Conservation (phyloP, 2,113 vertebrate species). For the Ardeotis arabs region DNA sequence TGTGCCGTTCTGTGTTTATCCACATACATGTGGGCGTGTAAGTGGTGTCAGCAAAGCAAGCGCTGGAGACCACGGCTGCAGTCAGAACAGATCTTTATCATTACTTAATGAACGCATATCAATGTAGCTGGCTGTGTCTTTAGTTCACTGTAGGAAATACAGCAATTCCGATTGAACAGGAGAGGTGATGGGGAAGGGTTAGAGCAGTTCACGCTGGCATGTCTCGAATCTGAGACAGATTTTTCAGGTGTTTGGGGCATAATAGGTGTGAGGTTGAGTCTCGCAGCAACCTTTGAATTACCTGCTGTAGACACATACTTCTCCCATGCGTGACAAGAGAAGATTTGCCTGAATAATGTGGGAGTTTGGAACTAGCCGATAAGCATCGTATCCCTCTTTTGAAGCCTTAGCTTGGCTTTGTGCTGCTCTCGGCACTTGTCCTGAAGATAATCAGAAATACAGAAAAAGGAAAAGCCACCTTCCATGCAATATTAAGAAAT, state of each 20-base stretch:
- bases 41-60: neutral
- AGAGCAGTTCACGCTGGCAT: neutral
- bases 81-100: neutral
- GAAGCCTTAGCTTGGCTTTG: neutral
- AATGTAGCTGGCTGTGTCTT: neutral
- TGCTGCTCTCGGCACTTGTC: neutral
- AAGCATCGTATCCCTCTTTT: neutral
- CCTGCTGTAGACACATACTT: neutral
- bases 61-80: neutral
- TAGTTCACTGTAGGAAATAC: neutral
- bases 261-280: neutral
- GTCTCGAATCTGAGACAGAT: neutral
- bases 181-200: neutral
- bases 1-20: neutral
- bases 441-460: neutral
- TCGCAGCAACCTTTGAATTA: neutral
- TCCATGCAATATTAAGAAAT: neutral
- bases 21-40: neutral
- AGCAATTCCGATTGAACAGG: neutral
- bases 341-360: neutral
- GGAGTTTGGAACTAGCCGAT: neutral
- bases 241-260: neutral
- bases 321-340: neutral
- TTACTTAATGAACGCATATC: neutral
- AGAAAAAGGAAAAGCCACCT: neutral